phyloP scores from a whole-genome alignment of 2,113 vertebrate species.

The Tragelaphus imberbis region DNA sequence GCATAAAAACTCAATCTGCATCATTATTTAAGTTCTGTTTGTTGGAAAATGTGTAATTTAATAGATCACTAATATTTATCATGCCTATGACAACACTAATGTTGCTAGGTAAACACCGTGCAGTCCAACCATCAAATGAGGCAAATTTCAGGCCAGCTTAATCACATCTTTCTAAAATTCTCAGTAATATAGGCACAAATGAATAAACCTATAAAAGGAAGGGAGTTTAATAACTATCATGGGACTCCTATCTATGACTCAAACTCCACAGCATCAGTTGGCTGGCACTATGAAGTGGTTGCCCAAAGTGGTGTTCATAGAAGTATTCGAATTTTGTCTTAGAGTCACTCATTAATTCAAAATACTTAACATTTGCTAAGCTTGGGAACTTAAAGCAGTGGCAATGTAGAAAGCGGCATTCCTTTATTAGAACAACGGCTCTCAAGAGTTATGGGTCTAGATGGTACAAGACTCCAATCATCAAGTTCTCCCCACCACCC shows the following conservation, averaged over 20 bases:
- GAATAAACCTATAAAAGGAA: background rate
- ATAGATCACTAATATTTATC: background rate
- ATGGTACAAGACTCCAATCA: background rate
- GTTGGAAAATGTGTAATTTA: background rate
- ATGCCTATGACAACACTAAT: background rate
- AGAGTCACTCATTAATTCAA: background rate
- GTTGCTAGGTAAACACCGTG: background rate
- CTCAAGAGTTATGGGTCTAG: background rate
- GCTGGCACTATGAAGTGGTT: background rate
- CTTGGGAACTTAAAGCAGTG: background rate
- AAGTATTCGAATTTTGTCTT: background rate
- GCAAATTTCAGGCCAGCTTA: background rate
- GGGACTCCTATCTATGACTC: background rate
- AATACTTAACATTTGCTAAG: background rate
- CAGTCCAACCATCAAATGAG: background rate
- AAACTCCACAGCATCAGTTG: background rate
- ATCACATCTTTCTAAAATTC: slow-evolving; percentile 8
- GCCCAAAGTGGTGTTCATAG: background rate
- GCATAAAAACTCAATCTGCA: background rate
- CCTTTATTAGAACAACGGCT: background rate
- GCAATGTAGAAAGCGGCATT: background rate
- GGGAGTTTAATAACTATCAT: background rate
- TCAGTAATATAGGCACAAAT: background rate
- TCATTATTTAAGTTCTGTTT: background rate
- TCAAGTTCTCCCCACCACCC: background rate